Conservation (phyloP, 2,888 invertebrate species). For the Phymatocera aterrima region DNA sequence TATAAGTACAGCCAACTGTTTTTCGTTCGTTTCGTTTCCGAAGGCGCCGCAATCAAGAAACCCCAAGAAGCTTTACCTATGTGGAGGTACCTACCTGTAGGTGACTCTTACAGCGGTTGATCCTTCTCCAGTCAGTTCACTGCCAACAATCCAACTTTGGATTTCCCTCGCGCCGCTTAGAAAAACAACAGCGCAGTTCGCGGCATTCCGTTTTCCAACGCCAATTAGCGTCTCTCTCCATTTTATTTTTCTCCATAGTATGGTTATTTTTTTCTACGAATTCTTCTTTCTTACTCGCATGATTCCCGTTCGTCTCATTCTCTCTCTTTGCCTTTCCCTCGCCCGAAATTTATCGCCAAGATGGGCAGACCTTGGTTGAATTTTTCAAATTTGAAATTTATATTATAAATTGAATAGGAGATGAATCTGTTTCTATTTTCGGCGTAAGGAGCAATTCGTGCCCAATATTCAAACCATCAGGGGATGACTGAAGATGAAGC, state of each 20-base stretch:
- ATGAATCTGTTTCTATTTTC: too few species aligned
- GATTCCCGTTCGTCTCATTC: not conserved
- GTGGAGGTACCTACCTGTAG: too few species aligned
- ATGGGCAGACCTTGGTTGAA: too few species aligned
- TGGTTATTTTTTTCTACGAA: not conserved
- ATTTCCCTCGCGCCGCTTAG: slow-evolving; percentile 37
- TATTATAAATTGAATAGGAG: too few species aligned
- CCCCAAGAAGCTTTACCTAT: not conserved
- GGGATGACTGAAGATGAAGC: too few species aligned
- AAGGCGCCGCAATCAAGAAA: slow-evolving; percentile 38
- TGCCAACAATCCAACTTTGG: slow-evolving; percentile 20
- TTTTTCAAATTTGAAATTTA: too few species aligned
- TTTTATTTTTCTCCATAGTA: not conserved
- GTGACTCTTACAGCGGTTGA: too few species aligned
- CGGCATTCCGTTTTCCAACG: not conserved
- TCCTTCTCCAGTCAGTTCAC: too few species aligned
- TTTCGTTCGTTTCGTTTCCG: slow-evolving; percentile 21
- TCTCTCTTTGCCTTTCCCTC: not conserved
- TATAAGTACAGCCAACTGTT: slow-evolving; percentile 12
- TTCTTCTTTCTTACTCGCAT: not conserved
- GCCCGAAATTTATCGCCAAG: too few species aligned
- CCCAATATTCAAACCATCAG: too few species aligned
- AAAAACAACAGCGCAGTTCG: slow-evolving; percentile 3
- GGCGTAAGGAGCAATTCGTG: too few species aligned
- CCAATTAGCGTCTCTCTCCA: not conserved